Evolutionary conservation across 2,797 vertebrate genomes (phyloP), one percentile per base, ranked within the genome.

Genomic region (Poecilia gillii): DNA sequence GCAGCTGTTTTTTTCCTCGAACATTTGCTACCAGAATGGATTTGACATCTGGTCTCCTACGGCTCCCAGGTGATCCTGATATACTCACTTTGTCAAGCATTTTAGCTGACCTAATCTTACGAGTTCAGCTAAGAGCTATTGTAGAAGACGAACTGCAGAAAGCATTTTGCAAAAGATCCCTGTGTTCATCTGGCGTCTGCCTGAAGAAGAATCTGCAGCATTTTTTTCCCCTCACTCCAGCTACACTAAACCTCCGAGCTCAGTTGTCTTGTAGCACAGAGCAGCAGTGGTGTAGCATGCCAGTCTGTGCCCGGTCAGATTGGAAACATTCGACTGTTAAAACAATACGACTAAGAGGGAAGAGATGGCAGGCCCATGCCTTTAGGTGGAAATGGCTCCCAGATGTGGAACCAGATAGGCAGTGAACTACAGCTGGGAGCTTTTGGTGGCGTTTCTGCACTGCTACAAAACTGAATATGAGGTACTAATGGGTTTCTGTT

Each of bases 271-370:
- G 59, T 51, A 78, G 79, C 31, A 73, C 62, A 49, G 36, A 77
- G 73, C 4, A 84, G 76, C 84, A 84, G 80, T 71, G 55, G 74
- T 84, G 90, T 84, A 90, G 79, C 78, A 75, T 93, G 92, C 91
- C 91, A 93, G 88, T 64, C 79, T 77, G 85, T 92, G 91, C 90
- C 93, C 87, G 88, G 84, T 84, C 79, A 77, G 90, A 93, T 89
- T 91, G 86, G 88, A 92, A 94, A 93, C 92, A 94, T 87, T 92
- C 86, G 88, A 87, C 90, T 93, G 90, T 94, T 94, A 94, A 94
- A 94, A 88, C 91, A 94, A 93, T 90, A 91, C 84, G 84, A 91
- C 91, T 79, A 88, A 91, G 89, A 90, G 88, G 86, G 78, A 93
- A 83, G 86, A 91, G 87, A 88, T 78, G 20, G 92, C 90, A 89